Evolutionary conservation across 2,797 vertebrate genomes (phyloP).

Genomic region (Ctenopoma multispine): DNA sequence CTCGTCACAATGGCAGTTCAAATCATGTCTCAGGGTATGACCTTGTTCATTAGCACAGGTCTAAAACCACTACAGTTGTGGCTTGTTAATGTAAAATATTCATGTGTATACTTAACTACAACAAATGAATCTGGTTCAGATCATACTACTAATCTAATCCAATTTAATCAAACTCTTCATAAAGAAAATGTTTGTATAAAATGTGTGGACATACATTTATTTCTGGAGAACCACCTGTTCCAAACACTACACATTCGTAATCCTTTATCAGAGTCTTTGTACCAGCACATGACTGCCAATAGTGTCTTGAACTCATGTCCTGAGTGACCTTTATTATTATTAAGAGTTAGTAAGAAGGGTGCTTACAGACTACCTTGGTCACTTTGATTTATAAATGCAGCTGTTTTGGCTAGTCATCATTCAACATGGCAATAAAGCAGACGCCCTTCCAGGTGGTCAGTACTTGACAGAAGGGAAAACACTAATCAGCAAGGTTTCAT

Average conservation of each 20-base stretch:
- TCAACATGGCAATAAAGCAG: constrained; percentile 43
- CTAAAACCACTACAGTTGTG: background rate
- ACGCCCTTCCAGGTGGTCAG: constrained; percentile 66
- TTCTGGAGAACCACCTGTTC: background rate
- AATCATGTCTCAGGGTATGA: background rate
- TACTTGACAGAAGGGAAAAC: constrained; percentile 61
- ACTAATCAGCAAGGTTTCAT: constrained; percentile 54
- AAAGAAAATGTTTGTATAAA: too few species aligned
- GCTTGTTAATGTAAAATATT: background rate
- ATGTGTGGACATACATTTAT: background rate
- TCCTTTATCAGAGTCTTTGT: constrained; percentile 4
- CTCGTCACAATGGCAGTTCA: constrained; percentile 1
- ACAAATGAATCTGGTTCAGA: background rate
- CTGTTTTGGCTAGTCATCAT: constrained; percentile 61
- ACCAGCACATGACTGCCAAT: background rate
- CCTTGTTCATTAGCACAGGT: background rate
- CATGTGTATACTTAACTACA: background rate
- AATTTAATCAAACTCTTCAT: too few species aligned
- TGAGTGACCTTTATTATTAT: background rate
- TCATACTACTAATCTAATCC: background rate
- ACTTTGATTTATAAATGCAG: constrained; percentile 58
- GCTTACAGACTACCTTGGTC: background rate
- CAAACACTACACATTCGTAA: background rate
- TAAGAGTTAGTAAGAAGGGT: constrained; percentile 7
- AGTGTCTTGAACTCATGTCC: constrained; percentile 1